Evolutionary conservation across 2,797 vertebrate species (phyloP).

Genomic region (Rhadinocentrus ornatus): DNA sequence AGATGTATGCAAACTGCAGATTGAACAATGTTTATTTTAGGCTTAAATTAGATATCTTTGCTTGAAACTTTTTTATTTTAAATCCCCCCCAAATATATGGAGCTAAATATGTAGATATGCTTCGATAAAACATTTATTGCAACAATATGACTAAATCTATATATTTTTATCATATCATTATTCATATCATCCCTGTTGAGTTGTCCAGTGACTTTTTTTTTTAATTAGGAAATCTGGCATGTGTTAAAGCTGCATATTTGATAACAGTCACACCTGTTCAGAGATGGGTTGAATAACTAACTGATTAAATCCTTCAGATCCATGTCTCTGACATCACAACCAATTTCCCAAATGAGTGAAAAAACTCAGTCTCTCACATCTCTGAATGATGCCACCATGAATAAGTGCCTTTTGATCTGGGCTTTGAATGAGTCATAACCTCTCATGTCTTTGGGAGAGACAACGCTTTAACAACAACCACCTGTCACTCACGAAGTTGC

Average conservation of each 20-base stretch:
- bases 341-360: conserved; percentile 78
- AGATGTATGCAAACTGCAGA: no score
- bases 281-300: conserved; percentile 68
- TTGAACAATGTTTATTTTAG: background rate
- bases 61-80: background rate
- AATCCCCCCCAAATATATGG: no score
- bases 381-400: conserved; percentile 56
- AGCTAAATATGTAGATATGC: background rate
- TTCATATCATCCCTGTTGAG: background rate
- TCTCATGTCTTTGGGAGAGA: conserved; percentile 64
- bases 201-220: conserved; percentile 41
- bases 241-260: conserved; percentile 61
- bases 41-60: background rate
- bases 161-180: no score
- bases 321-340: conserved; percentile 70
- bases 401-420: conserved; percentile 74
- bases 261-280: conserved; percentile 73
- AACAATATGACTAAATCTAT: background rate
- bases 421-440: conserved; percentile 70
- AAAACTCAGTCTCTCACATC: conserved; percentile 70
- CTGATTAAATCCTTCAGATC: conserved; percentile 74
- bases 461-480: conserved; percentile 58
- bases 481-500: conserved; percentile 55
- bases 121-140: conserved; percentile 1
- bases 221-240: conserved; percentile 63